These are phyloP conservation scores for Fopius arisanus DNA, from an alignment of 1,140 invertebrate genomes.

Conservation along the genomic window DNA sequence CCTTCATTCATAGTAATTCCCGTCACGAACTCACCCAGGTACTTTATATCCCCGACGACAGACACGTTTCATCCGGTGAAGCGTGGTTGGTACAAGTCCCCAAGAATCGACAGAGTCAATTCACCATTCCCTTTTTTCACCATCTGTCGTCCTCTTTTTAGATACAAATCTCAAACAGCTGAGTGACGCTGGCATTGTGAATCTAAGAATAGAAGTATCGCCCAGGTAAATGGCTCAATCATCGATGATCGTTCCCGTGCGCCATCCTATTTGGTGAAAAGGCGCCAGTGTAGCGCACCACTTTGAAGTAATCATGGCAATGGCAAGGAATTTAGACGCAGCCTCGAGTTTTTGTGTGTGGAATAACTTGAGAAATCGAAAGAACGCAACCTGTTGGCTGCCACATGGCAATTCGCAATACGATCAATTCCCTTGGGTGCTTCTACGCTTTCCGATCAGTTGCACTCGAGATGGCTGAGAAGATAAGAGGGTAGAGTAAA, in stretches of 20 bases:
- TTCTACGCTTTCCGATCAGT: slow-evolving; percentile 10
- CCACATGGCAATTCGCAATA: slow-evolving; percentile 14
- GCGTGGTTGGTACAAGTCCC: slow-evolving; percentile 18
- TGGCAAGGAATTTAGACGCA: slow-evolving; percentile 23
- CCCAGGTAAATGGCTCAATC: not conserved
- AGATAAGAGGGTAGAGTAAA: not conserved
- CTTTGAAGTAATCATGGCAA: slow-evolving; percentile 22
- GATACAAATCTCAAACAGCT: not conserved
- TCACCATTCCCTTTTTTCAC: slow-evolving; percentile 15
- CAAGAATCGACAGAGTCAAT: slow-evolving; percentile 21
- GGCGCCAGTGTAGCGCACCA: not conserved
- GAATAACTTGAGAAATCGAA: not conserved
- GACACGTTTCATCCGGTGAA: slow-evolving; percentile 24
- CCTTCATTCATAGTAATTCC: slow-evolving; percentile 23
- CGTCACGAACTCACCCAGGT: slow-evolving; percentile 29
- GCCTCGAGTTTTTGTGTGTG: not conserved
- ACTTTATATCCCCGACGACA: slow-evolving; percentile 27
- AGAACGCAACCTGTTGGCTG: slow-evolving; percentile 30
- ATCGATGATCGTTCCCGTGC: not conserved
- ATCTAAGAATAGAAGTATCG: not conserved
- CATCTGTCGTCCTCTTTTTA: not conserved
- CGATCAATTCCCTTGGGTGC: slow-evolving; percentile 1
- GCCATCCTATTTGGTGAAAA: not conserved
- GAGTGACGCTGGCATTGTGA: not conserved
- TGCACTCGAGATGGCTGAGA: slow-evolving; percentile 13